These are phyloP conservation scores for Hemaris fuciformis DNA, from an alignment of 2,888 invertebrate genomes.

Conservation along the genomic window DNA sequence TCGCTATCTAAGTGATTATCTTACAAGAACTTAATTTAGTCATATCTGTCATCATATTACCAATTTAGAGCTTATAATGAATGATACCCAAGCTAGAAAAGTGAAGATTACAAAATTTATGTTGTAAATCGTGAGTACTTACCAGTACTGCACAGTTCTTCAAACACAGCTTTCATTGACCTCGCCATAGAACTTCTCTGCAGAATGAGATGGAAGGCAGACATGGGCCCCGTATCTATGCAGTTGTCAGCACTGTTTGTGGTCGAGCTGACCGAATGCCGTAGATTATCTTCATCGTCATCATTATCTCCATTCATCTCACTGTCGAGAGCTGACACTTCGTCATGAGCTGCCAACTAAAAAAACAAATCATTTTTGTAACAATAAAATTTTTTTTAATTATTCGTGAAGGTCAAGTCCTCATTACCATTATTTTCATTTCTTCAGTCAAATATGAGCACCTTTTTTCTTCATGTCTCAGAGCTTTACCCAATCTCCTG, in stretches of 20 bases:
- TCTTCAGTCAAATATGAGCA: slow-evolving; percentile 94
- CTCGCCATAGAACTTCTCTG: slow-evolving; percentile 91
- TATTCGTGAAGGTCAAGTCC: not conserved
- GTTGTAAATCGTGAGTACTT: slow-evolving; percentile 17
- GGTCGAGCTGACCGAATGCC: slow-evolving; percentile 64
- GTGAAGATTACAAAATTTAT: slow-evolving; percentile 4
- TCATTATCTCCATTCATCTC: slow-evolving; percentile 71
- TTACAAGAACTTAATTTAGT: too few relatives aligned
- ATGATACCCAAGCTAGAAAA: too few relatives aligned
- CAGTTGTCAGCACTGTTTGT: slow-evolving; percentile 52
- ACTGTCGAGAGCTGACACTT: slow-evolving; percentile 76
- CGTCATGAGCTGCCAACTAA: slow-evolving; percentile 82
- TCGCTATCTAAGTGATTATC: too few relatives aligned
- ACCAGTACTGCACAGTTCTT: slow-evolving; percentile 86
- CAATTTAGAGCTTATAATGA: too few relatives aligned
- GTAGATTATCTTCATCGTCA: slow-evolving; percentile 65
- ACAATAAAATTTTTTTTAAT: too few relatives aligned
- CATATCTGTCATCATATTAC: too few relatives aligned
- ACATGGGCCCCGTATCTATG: slow-evolving; percentile 59
- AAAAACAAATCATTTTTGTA: not conserved
- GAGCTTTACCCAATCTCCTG: slow-evolving; percentile 91
- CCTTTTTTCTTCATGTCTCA: slow-evolving; percentile 94
- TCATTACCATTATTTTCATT: slow-evolving; percentile 90
- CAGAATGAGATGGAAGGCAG: slow-evolving; percentile 90
- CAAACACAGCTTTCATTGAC: slow-evolving; percentile 91